A percentile compares a stretch with the other conserved stretches of the same genome.
phyloP scores from a whole-genome alignment of 23 tunicate genomes.

The Corella eumyota region DNA sequence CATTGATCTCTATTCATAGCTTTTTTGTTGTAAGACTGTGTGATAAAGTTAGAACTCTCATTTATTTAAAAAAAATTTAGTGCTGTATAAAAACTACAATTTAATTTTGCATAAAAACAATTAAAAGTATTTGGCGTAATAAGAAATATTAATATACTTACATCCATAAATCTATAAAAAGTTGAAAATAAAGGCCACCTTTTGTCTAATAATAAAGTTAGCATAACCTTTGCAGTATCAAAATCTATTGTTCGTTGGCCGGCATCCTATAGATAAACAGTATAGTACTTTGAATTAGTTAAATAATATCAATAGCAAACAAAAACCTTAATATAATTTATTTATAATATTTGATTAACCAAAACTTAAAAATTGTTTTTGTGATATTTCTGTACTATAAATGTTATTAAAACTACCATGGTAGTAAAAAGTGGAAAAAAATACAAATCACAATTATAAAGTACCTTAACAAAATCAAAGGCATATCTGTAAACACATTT shows the following conservation, averaged over 20 bases:
- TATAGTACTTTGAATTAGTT: no score
- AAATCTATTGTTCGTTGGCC: conserved; percentile 57
- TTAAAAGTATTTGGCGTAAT: neutral
- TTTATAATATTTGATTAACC: no score
- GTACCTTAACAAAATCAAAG: conserved; percentile 59
- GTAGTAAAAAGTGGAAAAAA: no score
- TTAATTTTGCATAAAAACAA: no score
- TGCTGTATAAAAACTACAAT: no score
- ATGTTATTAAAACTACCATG: no score
- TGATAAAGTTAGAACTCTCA: neutral
- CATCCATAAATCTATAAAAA: conserved; percentile 35
- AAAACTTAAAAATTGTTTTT: no score
- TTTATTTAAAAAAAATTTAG: no score
- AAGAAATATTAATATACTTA: conserved; percentile 5
- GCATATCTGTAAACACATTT: conserved; percentile 60
- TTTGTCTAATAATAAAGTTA: conserved; percentile 18
- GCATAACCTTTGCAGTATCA: conserved; percentile 46
- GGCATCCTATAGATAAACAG: conserved; percentile 43
- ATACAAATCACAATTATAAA: no score
- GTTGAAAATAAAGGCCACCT: conserved; percentile 33
- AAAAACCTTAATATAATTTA: no score
- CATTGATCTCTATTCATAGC: conserved; percentile 63
- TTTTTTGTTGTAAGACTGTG: conserved; percentile 19
- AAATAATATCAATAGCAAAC: no score
- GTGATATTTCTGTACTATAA: no score